Conservation (phyloP, 2,797 vertebrate species). For the Pseudochirops cupreus region DNA sequence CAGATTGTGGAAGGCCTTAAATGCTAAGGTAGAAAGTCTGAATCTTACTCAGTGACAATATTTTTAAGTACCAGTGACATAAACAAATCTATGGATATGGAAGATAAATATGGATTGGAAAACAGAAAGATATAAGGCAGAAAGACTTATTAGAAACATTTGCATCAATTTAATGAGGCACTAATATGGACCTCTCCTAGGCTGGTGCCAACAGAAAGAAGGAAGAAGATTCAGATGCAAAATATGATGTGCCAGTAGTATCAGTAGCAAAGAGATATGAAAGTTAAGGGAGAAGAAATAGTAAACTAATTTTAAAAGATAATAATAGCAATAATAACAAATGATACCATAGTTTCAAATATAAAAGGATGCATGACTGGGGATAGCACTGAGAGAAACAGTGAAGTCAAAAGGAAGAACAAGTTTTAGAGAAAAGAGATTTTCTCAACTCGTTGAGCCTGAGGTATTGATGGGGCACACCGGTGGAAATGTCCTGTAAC, state of each 20-base stretch:
- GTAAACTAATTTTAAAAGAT: background rate
- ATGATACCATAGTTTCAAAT: background rate
- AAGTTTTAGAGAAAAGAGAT: background rate
- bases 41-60: background rate
- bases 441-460: background rate
- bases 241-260: background rate
- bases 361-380: background rate
- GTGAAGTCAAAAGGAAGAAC: background rate
- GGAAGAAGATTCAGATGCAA: background rate
- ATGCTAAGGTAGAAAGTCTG: background rate
- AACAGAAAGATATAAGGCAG: background rate
- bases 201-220: background rate
- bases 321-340: background rate
- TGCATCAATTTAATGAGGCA: background rate
- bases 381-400: background rate
- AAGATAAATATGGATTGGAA: background rate
- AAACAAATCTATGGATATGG: background rate
- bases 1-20: background rate
- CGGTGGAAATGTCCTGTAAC: background rate
- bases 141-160: background rate
- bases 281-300: background rate
- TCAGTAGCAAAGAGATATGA: background rate
- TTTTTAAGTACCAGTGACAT: background rate
- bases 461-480: background rate
- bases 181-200: too few species aligned